Evolutionary conservation across 1,140 invertebrate species (phyloP).

Genomic region (Chionoecetes opilio): DNA sequence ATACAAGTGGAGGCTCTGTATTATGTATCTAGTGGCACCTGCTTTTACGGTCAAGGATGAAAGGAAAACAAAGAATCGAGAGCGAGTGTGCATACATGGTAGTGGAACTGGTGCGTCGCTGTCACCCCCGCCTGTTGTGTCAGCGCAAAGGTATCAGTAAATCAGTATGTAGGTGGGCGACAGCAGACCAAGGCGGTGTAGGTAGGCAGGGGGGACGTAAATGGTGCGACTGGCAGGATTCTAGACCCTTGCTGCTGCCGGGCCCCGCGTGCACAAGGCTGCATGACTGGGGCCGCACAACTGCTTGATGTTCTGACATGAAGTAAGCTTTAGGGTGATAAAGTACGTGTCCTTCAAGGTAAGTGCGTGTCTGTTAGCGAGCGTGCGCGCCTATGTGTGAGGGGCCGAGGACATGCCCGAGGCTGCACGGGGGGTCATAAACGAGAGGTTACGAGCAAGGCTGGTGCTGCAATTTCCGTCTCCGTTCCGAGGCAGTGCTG

Average conservation of each 20-base stretch:
- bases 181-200: background rate
- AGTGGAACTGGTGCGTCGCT: background rate
- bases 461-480: conserved; percentile 70
- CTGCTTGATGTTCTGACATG: background rate
- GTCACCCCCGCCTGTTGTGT: background rate
- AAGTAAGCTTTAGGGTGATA: conserved; percentile 28
- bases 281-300: background rate
- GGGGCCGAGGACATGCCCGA: conserved; percentile 20
- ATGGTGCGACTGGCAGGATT: background rate
- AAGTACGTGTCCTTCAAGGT: background rate
- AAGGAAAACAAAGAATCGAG: background rate
- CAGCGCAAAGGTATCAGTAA: background rate
- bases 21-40: background rate
- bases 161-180: background rate
- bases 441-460: conserved; percentile 58
- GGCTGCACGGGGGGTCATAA: conserved; percentile 59
- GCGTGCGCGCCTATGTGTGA: background rate
- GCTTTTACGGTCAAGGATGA: background rate
- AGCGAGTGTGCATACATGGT: background rate
- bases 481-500: conserved; percentile 12
- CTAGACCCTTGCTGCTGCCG: background rate
- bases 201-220: background rate
- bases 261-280: background rate
- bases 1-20: background rate
- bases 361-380: conserved; percentile 1